Conservation (phyloP, 1,140 invertebrate species). For the Sipha flava region DNA sequence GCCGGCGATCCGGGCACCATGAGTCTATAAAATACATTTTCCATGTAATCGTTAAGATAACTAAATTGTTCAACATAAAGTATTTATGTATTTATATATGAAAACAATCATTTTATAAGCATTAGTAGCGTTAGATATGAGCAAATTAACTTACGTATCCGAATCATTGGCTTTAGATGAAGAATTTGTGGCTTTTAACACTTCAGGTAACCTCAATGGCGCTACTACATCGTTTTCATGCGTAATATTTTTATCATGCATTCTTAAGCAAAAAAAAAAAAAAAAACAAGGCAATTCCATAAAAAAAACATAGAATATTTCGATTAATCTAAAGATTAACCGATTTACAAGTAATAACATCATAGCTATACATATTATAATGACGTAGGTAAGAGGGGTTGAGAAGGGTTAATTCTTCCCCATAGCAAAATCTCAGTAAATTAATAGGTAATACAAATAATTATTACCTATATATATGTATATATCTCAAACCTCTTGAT, state of each 20-base stretch:
- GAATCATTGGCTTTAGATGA: not conserved
- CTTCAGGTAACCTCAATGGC: not conserved
- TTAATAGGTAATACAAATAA: no score
- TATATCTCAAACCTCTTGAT: no score
- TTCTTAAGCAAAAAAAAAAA: slow-evolving; percentile 21
- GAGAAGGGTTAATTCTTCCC: no score
- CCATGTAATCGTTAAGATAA: not conserved
- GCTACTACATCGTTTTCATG: slow-evolving; percentile 11
- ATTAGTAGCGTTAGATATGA: not conserved
- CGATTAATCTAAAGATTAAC: not conserved
- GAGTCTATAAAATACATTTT: slow-evolving; percentile 11
- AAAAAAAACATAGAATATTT: not conserved
- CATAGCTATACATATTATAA: not conserved
- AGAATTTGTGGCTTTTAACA: not conserved
- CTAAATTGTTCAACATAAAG: no score
- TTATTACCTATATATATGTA: no score
- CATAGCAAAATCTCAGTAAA: no score
- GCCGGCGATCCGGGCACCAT: slow-evolving; percentile 39
- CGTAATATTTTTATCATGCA: slow-evolving; percentile 28
- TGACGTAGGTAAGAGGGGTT: no score
- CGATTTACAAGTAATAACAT: not conserved
- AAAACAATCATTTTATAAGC: not conserved
- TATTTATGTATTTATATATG: not conserved
- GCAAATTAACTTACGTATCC: not conserved
- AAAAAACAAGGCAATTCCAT: not conserved